Percentiles rank a stretch among this genome's conserved stretches.
Evolutionary conservation across 2,888 invertebrate genomes (phyloP).

Genomic region (Serrognathus titanus): DNA sequence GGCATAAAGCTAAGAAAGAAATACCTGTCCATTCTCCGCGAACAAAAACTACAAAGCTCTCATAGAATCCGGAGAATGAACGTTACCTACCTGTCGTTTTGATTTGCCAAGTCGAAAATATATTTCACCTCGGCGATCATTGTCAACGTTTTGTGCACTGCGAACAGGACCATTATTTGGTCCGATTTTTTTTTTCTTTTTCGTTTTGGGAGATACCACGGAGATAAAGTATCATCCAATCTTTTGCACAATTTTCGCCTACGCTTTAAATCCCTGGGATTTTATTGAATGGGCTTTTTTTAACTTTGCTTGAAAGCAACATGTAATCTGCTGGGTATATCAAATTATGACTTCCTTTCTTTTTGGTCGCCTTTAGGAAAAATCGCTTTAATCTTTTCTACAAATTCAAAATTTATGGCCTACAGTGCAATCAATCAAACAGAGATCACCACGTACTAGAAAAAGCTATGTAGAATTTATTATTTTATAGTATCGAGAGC

Average conservation of each 20-base stretch:
- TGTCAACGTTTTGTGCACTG: conserved; percentile 37
- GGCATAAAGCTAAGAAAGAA: conserved; percentile 1
- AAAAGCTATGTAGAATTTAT: too few relatives aligned
- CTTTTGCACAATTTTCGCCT: conserved; percentile 13
- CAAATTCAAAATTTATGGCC: too few relatives aligned
- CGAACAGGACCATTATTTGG: conserved; percentile 8
- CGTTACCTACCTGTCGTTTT: conserved; percentile 45
- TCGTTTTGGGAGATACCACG: conserved; percentile 30
- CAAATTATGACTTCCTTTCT: conserved; percentile 33
- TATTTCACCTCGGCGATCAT: conserved; percentile 46
- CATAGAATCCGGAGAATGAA: conserved; percentile 1
- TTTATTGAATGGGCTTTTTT: conserved; percentile 16
- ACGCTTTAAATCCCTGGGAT: conserved; percentile 12
- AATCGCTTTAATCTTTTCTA: too few relatives aligned
- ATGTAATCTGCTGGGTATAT: conserved; percentile 23
- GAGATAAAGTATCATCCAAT: conserved; percentile 32
- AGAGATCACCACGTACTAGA: too few relatives aligned
- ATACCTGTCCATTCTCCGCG: conserved; percentile 4
- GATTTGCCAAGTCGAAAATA: conserved; percentile 47
- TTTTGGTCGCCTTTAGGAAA: conserved; percentile 3
- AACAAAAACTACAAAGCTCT: conserved; percentile 3
- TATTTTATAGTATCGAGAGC: too few relatives aligned
- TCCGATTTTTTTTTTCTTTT: conserved; percentile 29
- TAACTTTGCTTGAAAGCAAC: conserved; percentile 12
- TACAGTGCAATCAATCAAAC: too few relatives aligned